Evolutionary conservation across 2,888 invertebrate genomes (phyloP).

Genomic region (Ornithoptera priamus): DNA sequence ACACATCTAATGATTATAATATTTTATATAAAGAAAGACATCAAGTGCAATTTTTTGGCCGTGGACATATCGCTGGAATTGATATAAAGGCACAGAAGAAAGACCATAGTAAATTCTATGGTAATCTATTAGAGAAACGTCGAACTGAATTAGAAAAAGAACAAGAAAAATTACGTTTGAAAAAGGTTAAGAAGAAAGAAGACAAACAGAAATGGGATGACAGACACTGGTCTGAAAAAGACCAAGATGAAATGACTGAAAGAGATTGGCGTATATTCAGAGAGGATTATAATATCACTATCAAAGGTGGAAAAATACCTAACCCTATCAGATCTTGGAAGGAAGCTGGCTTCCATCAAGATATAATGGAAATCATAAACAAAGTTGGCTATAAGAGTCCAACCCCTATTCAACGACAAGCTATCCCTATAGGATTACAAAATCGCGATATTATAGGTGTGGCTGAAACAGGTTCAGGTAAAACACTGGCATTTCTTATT

Average conservation of each 20-base stretch:
- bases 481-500: constrained; percentile 98
- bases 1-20: constrained; percentile 99
- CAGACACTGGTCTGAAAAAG: constrained; percentile 99
- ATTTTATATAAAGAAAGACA: constrained; percentile 97
- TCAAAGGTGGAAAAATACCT: constrained; percentile 98
- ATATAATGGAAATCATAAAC: constrained; percentile 95
- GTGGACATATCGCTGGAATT: constrained; percentile 98
- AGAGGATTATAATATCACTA: constrained; percentile 99
- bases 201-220: constrained; percentile 99
- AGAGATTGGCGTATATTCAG: constrained; percentile 99
- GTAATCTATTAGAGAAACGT: constrained; percentile 95
- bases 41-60: constrained; percentile 98
- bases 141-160: constrained; percentile 98
- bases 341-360: constrained; percentile 93
- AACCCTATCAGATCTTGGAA: constrained; percentile 97
- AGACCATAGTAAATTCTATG: constrained; percentile 98
- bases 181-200: constrained; percentile 96
- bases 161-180: constrained; percentile 95
- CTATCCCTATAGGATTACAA: constrained; percentile 98
- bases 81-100: constrained; percentile 97
- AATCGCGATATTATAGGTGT: constrained; percentile 99
- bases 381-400: constrained; percentile 98
- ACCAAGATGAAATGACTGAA: constrained; percentile 96
- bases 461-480: constrained; percentile 99
- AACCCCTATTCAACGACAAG: constrained; percentile 99